A percentile compares a stretch with the other conserved stretches of the same genome.
Conservation (phyloP, 2,113 vertebrate genomes). For the Dicrurus megarhynchus region DNA sequence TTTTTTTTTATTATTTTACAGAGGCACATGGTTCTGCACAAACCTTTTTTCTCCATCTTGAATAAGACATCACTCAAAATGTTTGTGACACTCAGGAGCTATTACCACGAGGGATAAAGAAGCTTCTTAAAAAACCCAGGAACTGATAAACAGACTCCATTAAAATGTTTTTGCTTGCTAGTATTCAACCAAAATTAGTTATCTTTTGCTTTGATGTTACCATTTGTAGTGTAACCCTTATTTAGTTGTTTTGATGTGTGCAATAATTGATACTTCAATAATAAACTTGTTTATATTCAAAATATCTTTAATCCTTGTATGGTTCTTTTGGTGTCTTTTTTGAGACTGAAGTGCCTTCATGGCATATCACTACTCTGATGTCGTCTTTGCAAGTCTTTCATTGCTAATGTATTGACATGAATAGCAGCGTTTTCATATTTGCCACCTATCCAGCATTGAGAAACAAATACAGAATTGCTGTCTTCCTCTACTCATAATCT, state of each 20-base stretch:
- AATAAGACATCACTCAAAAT: conserved; percentile 1
- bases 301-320: conserved; percentile 14
- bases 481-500: not conserved
- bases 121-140: not conserved
- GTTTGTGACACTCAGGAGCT: not conserved
- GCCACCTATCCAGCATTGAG: not conserved
- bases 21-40: not conserved
- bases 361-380: not conserved
- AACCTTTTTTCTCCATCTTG: not conserved
- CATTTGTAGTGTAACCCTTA: conserved; percentile 11
- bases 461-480: not conserved
- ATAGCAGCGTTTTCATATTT: not conserved
- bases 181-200: not conserved
- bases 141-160: conserved; percentile 8
- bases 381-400: not conserved
- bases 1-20: not conserved
- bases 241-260: conserved; percentile 18
- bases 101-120: not conserved
- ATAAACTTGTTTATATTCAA: conserved; percentile 45
- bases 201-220: conserved; percentile 16
- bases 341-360: conserved; percentile 3
- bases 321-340: not conserved
- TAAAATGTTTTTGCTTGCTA: not conserved
- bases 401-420: not conserved
- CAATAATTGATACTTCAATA: conserved; percentile 45